Evolutionary conservation across 1,140 invertebrate genomes (phyloP).

Genomic region (Drosophila grimshawi): DNA sequence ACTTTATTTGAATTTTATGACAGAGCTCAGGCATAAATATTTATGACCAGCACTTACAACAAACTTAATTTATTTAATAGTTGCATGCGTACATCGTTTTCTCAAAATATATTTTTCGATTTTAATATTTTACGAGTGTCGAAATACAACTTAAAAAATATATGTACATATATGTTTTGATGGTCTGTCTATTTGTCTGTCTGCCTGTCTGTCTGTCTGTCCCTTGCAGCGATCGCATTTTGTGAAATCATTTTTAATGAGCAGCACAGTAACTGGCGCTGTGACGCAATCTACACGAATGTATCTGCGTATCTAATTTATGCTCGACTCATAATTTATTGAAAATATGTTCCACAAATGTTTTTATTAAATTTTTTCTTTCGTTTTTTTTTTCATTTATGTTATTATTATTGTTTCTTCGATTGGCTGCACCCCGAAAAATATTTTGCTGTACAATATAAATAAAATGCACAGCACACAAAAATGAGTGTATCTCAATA

Average conservation of each 20-base stretch:
- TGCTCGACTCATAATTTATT: slow-evolving; percentile 45
- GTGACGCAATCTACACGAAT: slow-evolving; percentile 30
- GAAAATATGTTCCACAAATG: slow-evolving; percentile 39
- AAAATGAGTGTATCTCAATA: slow-evolving; percentile 23
- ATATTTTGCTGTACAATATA: slow-evolving; percentile 28
- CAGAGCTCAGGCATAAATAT: slow-evolving; percentile 69
- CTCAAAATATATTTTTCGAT: slow-evolving; percentile 17
- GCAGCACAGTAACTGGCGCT: slow-evolving; percentile 19
- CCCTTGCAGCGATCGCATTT: slow-evolving; percentile 13
- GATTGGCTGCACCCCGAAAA: slow-evolving; percentile 19
- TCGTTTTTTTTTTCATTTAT: neutral
- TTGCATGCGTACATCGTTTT: slow-evolving; percentile 45
- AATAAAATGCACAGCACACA: slow-evolving; percentile 34
- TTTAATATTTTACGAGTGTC: slow-evolving; percentile 38
- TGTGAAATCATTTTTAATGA: slow-evolving; percentile 40
- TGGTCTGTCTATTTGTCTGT: neutral
- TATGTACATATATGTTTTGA: slow-evolving; percentile 16
- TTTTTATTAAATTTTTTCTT: neutral
- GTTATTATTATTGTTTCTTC: slow-evolving; percentile 15
- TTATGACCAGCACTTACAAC: slow-evolving; percentile 82
- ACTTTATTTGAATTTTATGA: slow-evolving; percentile 81
- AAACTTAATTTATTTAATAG: slow-evolving; percentile 83
- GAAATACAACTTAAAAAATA: slow-evolving; percentile 32
- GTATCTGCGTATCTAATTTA: slow-evolving; percentile 45
- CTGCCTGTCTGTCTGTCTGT: too few species aligned